Conservation (phyloP, 2,113 vertebrate species). For the Anser cygnoides region DNA sequence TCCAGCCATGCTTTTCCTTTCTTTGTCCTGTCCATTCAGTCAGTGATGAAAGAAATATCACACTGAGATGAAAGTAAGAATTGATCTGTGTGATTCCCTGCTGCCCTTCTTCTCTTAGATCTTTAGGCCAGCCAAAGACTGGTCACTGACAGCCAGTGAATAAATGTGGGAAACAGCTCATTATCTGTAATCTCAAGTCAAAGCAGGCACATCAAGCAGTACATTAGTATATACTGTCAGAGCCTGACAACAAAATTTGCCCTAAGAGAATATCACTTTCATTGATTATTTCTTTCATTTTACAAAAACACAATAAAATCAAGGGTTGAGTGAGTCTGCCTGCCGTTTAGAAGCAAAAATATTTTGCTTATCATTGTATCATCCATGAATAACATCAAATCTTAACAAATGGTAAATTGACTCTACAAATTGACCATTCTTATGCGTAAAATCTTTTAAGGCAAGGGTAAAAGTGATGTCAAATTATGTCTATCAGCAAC, state of each 20-base stretch:
- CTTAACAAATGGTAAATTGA: slow-evolving; percentile 35
- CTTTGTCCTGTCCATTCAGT: slow-evolving; percentile 14
- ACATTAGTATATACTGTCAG: not conserved
- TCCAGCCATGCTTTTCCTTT: not conserved
- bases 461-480: not conserved
- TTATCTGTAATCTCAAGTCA: not conserved
- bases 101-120: not conserved
- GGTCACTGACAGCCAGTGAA: not conserved
- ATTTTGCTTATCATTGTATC: slow-evolving; percentile 6
- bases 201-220: not conserved
- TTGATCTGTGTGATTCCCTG: not conserved
- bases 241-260: not conserved
- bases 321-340: not conserved
- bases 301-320: slow-evolving; percentile 39
- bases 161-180: not conserved
- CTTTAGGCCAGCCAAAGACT: not conserved
- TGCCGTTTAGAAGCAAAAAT: not conserved
- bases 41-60: not conserved
- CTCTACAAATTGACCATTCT: slow-evolving; percentile 8
- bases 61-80: slow-evolving; percentile 25
- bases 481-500: not conserved
- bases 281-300: not conserved
- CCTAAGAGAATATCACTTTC: not conserved
- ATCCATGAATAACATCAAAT: slow-evolving; percentile 13
- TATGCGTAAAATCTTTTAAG: not conserved